Conservation (phyloP, 1,140 invertebrate genomes). For the Drosophila busckii region DNA sequence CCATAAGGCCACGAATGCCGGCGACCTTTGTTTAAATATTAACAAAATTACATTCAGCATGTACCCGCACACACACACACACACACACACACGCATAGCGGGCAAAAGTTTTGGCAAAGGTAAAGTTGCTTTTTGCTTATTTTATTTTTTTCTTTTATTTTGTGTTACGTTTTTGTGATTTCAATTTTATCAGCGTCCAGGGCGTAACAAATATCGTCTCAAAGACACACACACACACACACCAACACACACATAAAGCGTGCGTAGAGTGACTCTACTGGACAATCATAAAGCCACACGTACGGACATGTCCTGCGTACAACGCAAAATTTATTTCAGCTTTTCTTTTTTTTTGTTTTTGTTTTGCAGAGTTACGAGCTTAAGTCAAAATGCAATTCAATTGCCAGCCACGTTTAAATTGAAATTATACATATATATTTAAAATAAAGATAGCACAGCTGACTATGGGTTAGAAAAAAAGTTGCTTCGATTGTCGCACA, state of each 20-base stretch:
- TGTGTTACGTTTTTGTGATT: conserved; percentile 56
- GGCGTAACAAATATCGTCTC: conserved; percentile 48
- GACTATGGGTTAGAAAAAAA: too few species aligned
- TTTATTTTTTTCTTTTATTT: conserved; percentile 1
- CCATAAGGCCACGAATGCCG: conserved; percentile 26
- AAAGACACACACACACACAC: conserved; percentile 1
- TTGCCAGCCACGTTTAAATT: background rate
- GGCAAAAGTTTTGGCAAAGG: conserved; percentile 29
- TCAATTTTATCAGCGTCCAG: conserved; percentile 64
- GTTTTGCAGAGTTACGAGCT: too few species aligned
- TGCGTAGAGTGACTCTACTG: conserved; percentile 10
- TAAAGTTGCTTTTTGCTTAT: conserved; percentile 32
- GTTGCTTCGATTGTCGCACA: background rate
- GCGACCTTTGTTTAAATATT: conserved; percentile 56
- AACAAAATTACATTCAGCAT: conserved; percentile 41
- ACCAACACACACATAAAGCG: background rate
- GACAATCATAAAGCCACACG: conserved; percentile 64
- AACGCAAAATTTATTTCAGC: background rate
- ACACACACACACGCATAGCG: background rate
- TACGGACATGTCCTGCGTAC: background rate
- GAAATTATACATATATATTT: too few species aligned
- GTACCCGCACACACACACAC: conserved; percentile 20
- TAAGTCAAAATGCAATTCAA: background rate
- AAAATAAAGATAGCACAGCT: too few species aligned
- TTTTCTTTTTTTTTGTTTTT: conserved; percentile 10